Base-by-base conservation (phyloP, 2,113 vertebrate species). In the Microcebus lehilahytsara region DNA sequence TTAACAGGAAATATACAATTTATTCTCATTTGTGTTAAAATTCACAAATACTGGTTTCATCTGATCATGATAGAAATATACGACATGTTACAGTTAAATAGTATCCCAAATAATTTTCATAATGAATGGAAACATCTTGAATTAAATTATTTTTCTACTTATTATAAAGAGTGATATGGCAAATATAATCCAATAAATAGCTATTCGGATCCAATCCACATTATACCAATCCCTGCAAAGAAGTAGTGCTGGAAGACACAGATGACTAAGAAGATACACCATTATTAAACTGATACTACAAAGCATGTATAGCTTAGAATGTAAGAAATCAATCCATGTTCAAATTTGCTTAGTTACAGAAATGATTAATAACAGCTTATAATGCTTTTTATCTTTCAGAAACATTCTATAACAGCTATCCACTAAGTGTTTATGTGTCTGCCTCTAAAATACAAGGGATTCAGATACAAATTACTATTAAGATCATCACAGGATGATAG, bases 81-180 rank as follows among this genome's bases (percentile, higher is more conserved):
- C 40, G 81, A 92, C 42, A 79, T 30, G 87, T 92, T 40, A 56
- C 1, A 89, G 67, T 83, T 89, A 95, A 96, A 89, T 1, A 91
- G 66, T 25, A 93, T 53, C 37, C 46, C 19, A 91, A 91, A 91
- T 83, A 95, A 56, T 74, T 95, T 97, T 91, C 86, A 56, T 60
- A 91, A 71, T 85, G 23, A 93, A 77, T 77, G 74, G 32, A 88
- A 89, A 86, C 19, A 91, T 77, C 3, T 5, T 91, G 78, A 93
- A 93, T 91, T 88, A 85, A 91, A 85, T 95, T 66, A 85, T 49
- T 96, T 91, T 96, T 71, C 25, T 67, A 86, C 2, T 74, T 86
- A 88, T 81, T 89, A 42, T 51, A 81, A 85, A 83, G 40, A 89
- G 23, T 46, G 3, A 40, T 37, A 78, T 1, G 78, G 32, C 60